A percentile compares a stretch with the other conserved stretches of the same genome.
phyloP scores from a whole-genome alignment of 1,140 invertebrate genomes.

The Meloidogyne floridensis region DNA sequence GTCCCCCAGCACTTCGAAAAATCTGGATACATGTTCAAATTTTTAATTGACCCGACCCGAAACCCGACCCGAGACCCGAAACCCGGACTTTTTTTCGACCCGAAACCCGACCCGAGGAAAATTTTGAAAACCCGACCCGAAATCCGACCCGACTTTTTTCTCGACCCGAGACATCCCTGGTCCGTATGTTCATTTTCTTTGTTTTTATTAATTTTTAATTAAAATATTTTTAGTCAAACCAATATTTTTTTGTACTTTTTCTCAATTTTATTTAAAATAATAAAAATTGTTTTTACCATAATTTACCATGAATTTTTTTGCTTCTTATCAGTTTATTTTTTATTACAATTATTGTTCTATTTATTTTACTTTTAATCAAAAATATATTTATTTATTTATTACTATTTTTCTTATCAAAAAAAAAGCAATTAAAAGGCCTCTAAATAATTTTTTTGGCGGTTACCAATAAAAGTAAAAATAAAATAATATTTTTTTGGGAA shows the following conservation, averaged over 20 bases:
- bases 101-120: too few species aligned
- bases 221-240: not conserved
- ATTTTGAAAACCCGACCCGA: too few species aligned
- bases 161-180: too few species aligned
- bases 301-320: too few species aligned
- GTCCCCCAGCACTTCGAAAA: too few species aligned
- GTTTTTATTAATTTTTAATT: not conserved
- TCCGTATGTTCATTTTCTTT: too few species aligned
- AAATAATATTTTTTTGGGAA: not conserved
- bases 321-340: not conserved
- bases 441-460: not conserved
- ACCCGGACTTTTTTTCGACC: too few species aligned
- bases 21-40: too few species aligned
- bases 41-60: too few species aligned
- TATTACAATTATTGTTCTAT: not conserved
- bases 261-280: not conserved
- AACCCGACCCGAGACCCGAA: too few species aligned
- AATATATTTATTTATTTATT: not conserved
- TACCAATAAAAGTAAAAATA: not conserved
- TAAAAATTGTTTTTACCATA: not conserved
- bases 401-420: not conserved
- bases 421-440: not conserved
- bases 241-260: not conserved
- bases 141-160: too few species aligned
- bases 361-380: not conserved